Conservation (phyloP, 2,797 vertebrate species). For the Scyliorhinus canicula region DNA sequence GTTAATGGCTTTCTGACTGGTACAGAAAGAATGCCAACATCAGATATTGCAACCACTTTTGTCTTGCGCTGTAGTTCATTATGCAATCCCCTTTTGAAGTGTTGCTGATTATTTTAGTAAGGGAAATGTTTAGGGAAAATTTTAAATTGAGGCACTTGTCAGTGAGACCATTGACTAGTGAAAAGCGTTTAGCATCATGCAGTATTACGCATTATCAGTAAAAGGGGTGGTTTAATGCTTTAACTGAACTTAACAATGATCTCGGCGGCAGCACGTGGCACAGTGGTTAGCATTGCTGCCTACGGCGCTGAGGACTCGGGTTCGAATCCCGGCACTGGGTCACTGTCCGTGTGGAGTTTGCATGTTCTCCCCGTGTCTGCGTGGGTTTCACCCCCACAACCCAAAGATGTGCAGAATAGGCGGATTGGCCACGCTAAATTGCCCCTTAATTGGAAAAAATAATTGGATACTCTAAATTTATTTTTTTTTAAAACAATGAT, state of each 20-base stretch:
- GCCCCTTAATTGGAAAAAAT: too few relatives aligned
- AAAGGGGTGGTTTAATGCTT: neutral
- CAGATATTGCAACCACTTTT: neutral
- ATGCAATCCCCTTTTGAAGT: neutral
- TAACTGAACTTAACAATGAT: neutral
- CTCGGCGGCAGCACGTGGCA: too few relatives aligned
- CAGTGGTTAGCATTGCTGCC: too few relatives aligned
- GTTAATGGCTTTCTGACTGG: neutral
- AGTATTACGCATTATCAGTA: neutral
- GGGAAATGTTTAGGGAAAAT: neutral
- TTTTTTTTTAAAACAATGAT: too few relatives aligned
- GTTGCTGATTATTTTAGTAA: neutral
- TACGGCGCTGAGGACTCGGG: too few relatives aligned
- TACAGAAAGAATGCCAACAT: neutral
- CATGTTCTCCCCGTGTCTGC: too few relatives aligned
- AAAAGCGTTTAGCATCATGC: neutral
- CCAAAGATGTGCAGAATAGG: too few relatives aligned
- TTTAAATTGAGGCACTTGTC: neutral
- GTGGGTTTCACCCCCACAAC: too few relatives aligned
- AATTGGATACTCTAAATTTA: too few relatives aligned
- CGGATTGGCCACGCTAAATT: too few relatives aligned
- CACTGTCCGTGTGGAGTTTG: too few relatives aligned
- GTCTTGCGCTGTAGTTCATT: neutral
- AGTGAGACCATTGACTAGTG: neutral
- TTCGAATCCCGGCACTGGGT: too few relatives aligned